Conservation (phyloP, 2,113 vertebrate genomes). For the Hippocampus zosterae region DNA sequence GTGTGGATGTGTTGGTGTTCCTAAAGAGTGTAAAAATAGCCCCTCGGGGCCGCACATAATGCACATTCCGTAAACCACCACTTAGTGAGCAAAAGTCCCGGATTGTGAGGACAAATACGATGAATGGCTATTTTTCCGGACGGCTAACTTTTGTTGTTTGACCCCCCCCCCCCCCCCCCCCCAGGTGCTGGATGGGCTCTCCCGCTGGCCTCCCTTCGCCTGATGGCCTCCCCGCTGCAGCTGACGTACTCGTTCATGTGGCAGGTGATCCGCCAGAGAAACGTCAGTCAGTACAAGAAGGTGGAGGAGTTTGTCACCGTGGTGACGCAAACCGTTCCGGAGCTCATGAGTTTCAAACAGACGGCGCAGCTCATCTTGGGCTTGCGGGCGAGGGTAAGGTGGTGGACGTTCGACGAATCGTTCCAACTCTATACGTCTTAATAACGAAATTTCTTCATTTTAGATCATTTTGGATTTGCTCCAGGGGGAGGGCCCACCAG, state of each 20-base stretch:
- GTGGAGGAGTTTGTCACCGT: constrained; percentile 72
- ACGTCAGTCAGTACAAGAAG: constrained; percentile 62
- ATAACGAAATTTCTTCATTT: constrained; percentile 1
- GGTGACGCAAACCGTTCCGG: constrained; percentile 68
- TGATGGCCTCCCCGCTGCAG: constrained; percentile 68
- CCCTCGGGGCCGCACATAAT: too few relatives aligned
- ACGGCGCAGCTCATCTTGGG: constrained; percentile 73
- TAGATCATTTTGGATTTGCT: constrained; percentile 67
- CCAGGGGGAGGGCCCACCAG: constrained; percentile 43
- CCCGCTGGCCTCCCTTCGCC: constrained; percentile 57
- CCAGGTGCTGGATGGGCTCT: constrained; percentile 43
- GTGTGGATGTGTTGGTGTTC: too few relatives aligned
- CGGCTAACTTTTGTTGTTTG: not conserved
- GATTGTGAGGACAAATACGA: not conserved
- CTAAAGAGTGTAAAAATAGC: too few relatives aligned
- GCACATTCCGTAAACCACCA: too few relatives aligned
- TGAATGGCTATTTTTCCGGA: not conserved
- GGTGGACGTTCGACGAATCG: not conserved
- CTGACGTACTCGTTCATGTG: constrained; percentile 70
- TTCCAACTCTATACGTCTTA: not conserved
- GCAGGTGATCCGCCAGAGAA: constrained; percentile 63
- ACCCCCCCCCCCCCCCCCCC: not conserved
- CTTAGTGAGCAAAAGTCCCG: too few relatives aligned
- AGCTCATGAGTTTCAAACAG: constrained; percentile 74
- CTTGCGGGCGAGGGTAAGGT: constrained; percentile 73